Percentiles rank a stretch among this genome's conserved stretches.
These are phyloP conservation scores for Piliocolobus tephrosceles DNA, from an alignment of 2,113 vertebrate genomes.

Conservation along the genomic window DNA sequence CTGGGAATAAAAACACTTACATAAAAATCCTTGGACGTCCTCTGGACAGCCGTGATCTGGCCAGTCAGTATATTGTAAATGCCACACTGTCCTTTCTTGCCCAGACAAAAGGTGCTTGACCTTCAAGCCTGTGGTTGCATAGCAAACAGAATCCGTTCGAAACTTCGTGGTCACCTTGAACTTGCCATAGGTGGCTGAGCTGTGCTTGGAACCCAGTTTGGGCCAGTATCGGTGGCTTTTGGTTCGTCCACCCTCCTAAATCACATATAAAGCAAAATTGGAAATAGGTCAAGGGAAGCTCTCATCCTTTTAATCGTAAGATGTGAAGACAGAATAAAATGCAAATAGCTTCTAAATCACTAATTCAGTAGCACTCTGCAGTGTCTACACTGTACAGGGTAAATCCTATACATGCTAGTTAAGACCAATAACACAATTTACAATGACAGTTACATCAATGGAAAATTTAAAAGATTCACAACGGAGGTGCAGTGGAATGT, in stretches of 20 bases:
- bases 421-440: neutral
- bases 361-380: neutral
- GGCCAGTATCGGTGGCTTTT: conserved; percentile 93
- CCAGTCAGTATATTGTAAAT: conserved; percentile 92
- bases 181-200: conserved; percentile 90
- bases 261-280: conserved; percentile 43
- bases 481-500: neutral
- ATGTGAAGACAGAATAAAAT: neutral
- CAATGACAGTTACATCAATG: neutral
- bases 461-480: neutral
- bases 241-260: conserved; percentile 88
- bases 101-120: conserved; percentile 90
- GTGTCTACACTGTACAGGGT: neutral
- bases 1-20: conserved; percentile 83
- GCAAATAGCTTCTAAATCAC: neutral
- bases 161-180: conserved; percentile 93
- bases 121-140: conserved; percentile 91
- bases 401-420: neutral
- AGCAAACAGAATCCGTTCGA: conserved; percentile 91
- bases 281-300: neutral
- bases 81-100: conserved; percentile 91
- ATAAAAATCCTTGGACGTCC: conserved; percentile 94
- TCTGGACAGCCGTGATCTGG: conserved; percentile 94
- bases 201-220: conserved; percentile 91
- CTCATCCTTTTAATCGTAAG: neutral